Evolutionary conservation across 2,888 invertebrate species (phyloP), one percentile per base, ranked within the genome.

Genomic region (Lasioglossum morio): DNA sequence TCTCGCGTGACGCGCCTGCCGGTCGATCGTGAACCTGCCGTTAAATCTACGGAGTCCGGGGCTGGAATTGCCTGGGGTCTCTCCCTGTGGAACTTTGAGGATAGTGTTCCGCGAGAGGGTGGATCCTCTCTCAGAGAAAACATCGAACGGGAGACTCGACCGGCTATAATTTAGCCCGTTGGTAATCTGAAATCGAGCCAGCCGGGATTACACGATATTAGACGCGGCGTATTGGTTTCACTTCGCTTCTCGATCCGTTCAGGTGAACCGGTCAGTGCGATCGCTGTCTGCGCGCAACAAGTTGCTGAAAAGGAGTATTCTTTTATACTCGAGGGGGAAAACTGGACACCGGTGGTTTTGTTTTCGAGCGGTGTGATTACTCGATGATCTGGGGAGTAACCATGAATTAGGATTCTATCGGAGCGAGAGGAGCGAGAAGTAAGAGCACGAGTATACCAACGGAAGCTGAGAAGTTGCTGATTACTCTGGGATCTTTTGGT

Each of bases 151-250:
- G 27, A 43, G 8, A 30, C 34, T 8, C n/a, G 46, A 14, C 16
- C 69, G 48, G 12, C 43, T 48, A 30, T 43, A 43, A 72, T 81
- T 76, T 43, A 14, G n/a, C 12, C 5, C 4, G 48, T 4, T 27
- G 60, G 70, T 72, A 81, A 72, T 37, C n/a, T 30, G 75, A 60
- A 81, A 72, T 72, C 63, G 72, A 72, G 30, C 72, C 81, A 43
- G n/a, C 8, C 37, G 19, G 23, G 46, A 77, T 81, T 77, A 46
- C 60, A 77, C 77, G 70, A 34, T 37, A 57, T 53, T 81, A 37
- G 74, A 43, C 19, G 63, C 79, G 12, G 48, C 46, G 34, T 74
- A 43, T 82, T 27, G 79, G 57, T 74, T 79, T 69, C 73, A 34
- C 16, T 57, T 37, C 23, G 27, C 53, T n/a, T 53, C 53, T 53